phyloP scores from a whole-genome alignment of 2,113 vertebrate genomes.

The Guaruba guarouba region DNA sequence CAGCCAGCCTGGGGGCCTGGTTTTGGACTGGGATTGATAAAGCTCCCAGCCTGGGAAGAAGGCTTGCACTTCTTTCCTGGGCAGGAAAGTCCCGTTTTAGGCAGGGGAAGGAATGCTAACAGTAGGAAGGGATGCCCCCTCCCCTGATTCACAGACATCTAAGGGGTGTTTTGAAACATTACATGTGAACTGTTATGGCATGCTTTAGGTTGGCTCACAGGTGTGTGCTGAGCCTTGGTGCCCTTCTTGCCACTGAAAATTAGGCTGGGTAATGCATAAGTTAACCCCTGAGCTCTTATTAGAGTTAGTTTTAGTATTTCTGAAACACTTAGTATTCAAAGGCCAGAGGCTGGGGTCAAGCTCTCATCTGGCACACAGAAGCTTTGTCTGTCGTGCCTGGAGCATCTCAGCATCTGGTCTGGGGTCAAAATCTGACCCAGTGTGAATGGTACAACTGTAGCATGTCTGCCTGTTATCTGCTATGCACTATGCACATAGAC shows the following conservation, averaged over 20 bases:
- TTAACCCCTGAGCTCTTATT: background rate
- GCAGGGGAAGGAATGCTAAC: background rate
- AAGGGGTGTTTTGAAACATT: background rate
- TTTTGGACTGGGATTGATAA: background rate
- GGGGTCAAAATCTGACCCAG: background rate
- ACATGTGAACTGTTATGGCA: background rate
- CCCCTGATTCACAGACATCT: background rate
- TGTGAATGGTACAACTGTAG: rapidly evolving
- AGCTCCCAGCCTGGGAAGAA: background rate
- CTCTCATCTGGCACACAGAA: background rate
- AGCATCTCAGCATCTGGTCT: background rate
- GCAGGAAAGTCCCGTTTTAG: background rate
- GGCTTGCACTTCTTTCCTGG: background rate
- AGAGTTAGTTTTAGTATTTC: background rate
- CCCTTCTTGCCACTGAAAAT: background rate
- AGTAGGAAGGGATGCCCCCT: background rate
- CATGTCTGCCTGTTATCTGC: background rate
- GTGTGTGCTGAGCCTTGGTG: background rate
- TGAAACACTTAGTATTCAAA: background rate
- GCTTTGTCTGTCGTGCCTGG: background rate
- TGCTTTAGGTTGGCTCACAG: background rate
- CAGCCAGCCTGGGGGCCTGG: rapidly evolving
- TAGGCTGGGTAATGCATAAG: background rate
- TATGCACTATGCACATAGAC: background rate
- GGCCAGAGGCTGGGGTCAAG: rapidly evolving